Base-by-base conservation (phyloP, 2,113 vertebrate species). In the Chaetodon auriga region DNA sequence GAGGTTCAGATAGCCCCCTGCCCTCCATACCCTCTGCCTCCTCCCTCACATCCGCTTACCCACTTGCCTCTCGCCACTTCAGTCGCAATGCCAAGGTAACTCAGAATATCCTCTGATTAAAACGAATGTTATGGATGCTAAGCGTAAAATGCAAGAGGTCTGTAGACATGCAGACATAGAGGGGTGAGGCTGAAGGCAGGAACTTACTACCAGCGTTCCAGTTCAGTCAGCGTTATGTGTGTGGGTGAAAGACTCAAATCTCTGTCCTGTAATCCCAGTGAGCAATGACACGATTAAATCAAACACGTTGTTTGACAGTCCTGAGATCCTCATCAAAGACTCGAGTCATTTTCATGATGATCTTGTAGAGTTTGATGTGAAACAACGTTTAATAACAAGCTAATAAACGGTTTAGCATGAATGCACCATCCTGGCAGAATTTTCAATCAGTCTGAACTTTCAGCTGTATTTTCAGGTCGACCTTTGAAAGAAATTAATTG, bases 11-110 rank as follows among this genome's bases (percentile, higher is more conserved):
- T 71, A 95, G 95, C 35, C 92, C 95, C 15, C 84, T 89, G 72
- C 91, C 93, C 60, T 91, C 94, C 58, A 77, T 93, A 49, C 93
- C 95, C 0, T 93, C 95, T 1, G 90, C 93, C 19, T 93, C 94
- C n/a, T 94, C 96, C 89, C 92, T 94, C 63, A 57, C 96, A 75
- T 95, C 97, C 14, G 96, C 95, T 68, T 96, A 96, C 75, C 96
- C 95, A 4, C 93, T 97, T 36, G 94, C 96, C 19, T 90, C 96
- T 60, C 94, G 96, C 68, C 96, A 96, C 92, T 97, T 97, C 89
- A 95, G 95, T 65, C 96, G 97, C 76, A 98, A 97, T 90, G 96
- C 96, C 94, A 98, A 97, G 96, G 97, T 97, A 64, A 89, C 12
- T n/a, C 19, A n/a, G 35, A 53, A 19, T 48, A 51, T 55, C 36